Evolutionary conservation across 2,888 invertebrate species (phyloP), one percentile per base, ranked within the genome.

Genomic region (Leptarthrus brevirostris): DNA sequence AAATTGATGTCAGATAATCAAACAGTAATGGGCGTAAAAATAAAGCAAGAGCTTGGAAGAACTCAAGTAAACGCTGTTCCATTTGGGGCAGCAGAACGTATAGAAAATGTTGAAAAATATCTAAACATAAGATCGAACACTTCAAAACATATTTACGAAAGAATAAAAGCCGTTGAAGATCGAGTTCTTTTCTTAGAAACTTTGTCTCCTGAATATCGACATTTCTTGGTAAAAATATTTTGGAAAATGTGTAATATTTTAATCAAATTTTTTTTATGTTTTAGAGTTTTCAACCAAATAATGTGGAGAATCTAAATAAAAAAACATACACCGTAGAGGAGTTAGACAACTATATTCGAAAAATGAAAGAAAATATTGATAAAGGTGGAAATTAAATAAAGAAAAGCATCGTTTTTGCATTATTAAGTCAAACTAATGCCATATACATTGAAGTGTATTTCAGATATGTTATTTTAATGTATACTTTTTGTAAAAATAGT

Each of bases 201-300:
- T 0, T 82, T 92, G 71, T 94, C 94, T 44, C 94, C 94, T 0
- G 95, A 95, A 83, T 95, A 95, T 81, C 88, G 89, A 22, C 88
- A 90, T 78, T 91, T 91, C 83, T 87, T 89, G 87, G 90, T 89
- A 84, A 82, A 24, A 2, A 66, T 20, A n/a, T 20, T 8, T 47
- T 20, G 47, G 12, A 10, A n/a, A 26, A 18, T 34, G 14, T 40
- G 20, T 18, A 1, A 6, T 40, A 36, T 40, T 54, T 36, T 16
- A 26, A 14, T 53, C 18, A 5, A 12, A 22, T 20, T 22, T 10
- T 22, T 64, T 44, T 5, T 5, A 2, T 14, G 16, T 69, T 34
- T 4, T 20, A 69, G 69, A 49, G 52, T 24, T 24, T 14, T 2
- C 36, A 36, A 36, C 3, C 54, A 14, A 10, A 5, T 8, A 20